phyloP scores from a whole-genome alignment of 2,797 vertebrate genomes.

The Acridotheres tristis region DNA sequence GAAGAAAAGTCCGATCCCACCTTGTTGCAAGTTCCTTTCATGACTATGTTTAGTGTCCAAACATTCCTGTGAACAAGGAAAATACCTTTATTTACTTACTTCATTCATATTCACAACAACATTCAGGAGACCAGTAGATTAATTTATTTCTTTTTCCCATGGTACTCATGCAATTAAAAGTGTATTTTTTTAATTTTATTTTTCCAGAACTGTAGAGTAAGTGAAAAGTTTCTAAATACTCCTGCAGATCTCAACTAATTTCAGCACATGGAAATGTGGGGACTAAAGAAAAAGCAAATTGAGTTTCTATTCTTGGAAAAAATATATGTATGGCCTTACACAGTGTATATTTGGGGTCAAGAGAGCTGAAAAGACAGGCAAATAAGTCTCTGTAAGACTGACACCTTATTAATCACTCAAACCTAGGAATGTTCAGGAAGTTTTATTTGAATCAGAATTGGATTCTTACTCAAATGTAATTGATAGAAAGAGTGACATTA shows the following conservation, averaged over 20 bases:
- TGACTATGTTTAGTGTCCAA: background rate
- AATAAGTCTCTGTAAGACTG: background rate
- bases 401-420: background rate
- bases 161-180: background rate
- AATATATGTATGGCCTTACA: background rate
- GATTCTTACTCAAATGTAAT: background rate
- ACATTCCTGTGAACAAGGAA: background rate
- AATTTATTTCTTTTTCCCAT: background rate
- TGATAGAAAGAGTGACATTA: background rate
- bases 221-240: background rate
- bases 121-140: background rate
- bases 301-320: background rate
- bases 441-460: background rate
- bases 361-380: background rate
- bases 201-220: background rate
- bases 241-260: background rate
- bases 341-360: background rate
- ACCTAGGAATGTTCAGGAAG: background rate
- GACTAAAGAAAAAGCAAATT: background rate
- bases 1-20: accelerated
- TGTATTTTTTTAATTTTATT: background rate
- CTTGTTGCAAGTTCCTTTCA: background rate
- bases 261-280: background rate
- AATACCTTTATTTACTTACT: background rate
- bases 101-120: background rate